Evolutionary conservation across 35 echinoderm and acorn worm species (phyloP), one percentile per base, ranked within the genome.

Genomic region (Lytechinus pictus): DNA sequence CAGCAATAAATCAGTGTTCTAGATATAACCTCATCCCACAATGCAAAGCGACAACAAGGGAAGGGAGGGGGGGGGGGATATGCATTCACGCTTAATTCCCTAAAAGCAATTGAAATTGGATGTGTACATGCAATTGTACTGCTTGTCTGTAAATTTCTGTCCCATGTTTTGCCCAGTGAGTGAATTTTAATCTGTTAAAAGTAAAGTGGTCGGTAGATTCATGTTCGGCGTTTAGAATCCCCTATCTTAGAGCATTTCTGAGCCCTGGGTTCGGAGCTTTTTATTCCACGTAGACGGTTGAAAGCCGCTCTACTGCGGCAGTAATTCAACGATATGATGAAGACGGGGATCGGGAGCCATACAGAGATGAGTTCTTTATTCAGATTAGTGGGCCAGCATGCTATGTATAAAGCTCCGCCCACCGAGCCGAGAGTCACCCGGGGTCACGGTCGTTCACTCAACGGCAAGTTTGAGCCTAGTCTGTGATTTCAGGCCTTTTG

Each of bases 401-500:
- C 88, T 52, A 90, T 90, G 88, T 90, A 90, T 90, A 90, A n/a
- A 54, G 88, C 88, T 21, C 88, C 88, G 52, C 88, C 88, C 88
- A 90, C 88, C 8, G 29, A 13, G 29, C 10, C 27, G 52, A 28
- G 27, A 90, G 88, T 90, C 88, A 90, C 28, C 88, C 52, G 29
- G 88, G 88, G 88, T 90, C 88, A 90, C 52, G 88, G 88, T 54
- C 88, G 88, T 90, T 90, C 88, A 90, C 88, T 90, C 88, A 90
- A 90, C 88, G 28, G 33, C 24, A 90, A 90, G 88, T 28, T 44
- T 10, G 14, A 44, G 16, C 4, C 88, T 90, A 90, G 88, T 28
- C 29, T 90, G 29, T 21, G 29, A 44, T 90, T 14, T 90, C 88
- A 52, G 88, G 52, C 88, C 52, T 27, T 33, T 29, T 90, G 88